These are phyloP conservation scores for Leucoraja ocellata DNA, from an alignment of 2,797 vertebrate species.

Conservation along the genomic window DNA sequence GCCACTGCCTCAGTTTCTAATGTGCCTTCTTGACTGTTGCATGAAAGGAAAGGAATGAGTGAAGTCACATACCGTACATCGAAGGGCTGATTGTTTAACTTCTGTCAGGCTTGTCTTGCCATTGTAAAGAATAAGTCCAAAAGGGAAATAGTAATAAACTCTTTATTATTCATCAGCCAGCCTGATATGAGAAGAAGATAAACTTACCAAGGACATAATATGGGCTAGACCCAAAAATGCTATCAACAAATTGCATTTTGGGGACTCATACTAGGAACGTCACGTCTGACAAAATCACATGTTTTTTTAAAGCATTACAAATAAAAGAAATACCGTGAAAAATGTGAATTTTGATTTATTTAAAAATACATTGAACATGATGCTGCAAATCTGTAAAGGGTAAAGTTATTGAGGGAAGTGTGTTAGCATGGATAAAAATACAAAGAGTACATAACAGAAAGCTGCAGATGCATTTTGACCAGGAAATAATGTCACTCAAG, in stretches of 20 bases:
- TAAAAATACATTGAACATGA: not conserved
- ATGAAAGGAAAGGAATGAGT: not conserved
- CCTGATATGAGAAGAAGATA: not conserved
- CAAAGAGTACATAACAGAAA: not conserved
- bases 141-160: not conserved
- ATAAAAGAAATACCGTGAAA: not conserved
- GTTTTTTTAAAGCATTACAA: not conserved
- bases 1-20: not conserved
- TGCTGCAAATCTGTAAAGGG: not conserved
- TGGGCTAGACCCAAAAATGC: not conserved
- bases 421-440: not conserved
- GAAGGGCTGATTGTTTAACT: not conserved
- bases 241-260: not conserved
- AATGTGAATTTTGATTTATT: not conserved
- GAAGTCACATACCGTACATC: not conserved
- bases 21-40: not conserved
- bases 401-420: not conserved
- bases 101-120: not conserved
- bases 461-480: not conserved
- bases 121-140: not conserved
- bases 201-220: not conserved
- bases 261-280: not conserved
- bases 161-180: not conserved
- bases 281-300: not conserved
- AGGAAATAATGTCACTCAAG: not conserved